Base-by-base conservation (phyloP, 1,140 invertebrate genomes). In the Brachionus sp. region DNA sequence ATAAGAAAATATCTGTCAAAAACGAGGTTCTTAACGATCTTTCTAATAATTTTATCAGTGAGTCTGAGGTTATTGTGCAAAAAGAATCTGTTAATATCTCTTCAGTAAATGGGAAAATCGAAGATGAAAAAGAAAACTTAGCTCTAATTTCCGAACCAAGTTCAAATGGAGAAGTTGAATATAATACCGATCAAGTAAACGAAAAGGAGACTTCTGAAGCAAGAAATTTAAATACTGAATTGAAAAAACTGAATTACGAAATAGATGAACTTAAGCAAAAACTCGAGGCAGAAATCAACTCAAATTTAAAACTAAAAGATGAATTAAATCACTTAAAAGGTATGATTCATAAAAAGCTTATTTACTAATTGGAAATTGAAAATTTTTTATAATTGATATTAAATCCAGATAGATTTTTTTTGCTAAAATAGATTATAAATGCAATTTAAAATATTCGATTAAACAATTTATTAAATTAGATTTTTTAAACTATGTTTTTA, bases 121-220 rank as follows among this genome's bases (percentile, higher is more conserved):
- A 75, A 46, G 19, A 75, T 46, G 70, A 75, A 75, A 75, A 75
- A 75, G 70, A 75, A 46, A 75, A 75, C 25, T n/a, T 46, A n/a
- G 35, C 35, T 35, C 7, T 70, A 0, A 10, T 39, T 37, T n/a
- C 13, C 16, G 66, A 70, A 5, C 33, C 37, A 10, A 16, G 10
- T 37, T n/a, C 16, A 16, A 42, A 70, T 70, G 13, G 19, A 39
- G 37, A 37, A 10, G 33, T 16, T 16, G 66, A 16, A 16, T 39
- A 42, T 23, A 70, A 39, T 37, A 7, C 16, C 12, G 35, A 35
- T 13, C 13, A 70, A 23, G 1, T 10, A 19, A 19, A 39, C 5
- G 0, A 39, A 16, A 35, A 42, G n/a, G n/a, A 70, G 37, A 70
- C 42, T 37, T 70, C 35, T 19, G n/a, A 39, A 39, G 16, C 37